These are phyloP conservation scores for silkworm (Bombyx mori) DNA, from an alignment of 1,140 invertebrate genomes.

Conservation along the genomic window ASM3026992v2 NC_085123.1:6743501-6744000, in stretches of 20 bases:
- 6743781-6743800: constrained; percentile 72
- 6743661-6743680: constrained; percentile 58
- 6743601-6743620: no score
- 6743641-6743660: constrained; percentile 10
- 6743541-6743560: not conserved
- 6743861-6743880: no score
- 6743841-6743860: no score
- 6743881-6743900: no score
- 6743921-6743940: no score
- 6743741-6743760: constrained; percentile 83
- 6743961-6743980: no score
- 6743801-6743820: no score
- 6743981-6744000: no score
- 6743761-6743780: constrained; percentile 83
- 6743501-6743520: constrained; percentile 59
- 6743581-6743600: not conserved
- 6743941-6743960: no score
- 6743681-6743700: constrained; percentile 45
- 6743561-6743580: constrained; percentile 6
- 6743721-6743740: constrained; percentile 81
- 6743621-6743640: no score
- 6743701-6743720: constrained; percentile 78
- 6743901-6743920: no score
- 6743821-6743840: no score
- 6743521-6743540: constrained; percentile 29